These are phyloP conservation scores for Euura lappo DNA, from an alignment of 1,140 invertebrate species.

Conservation along the genomic window DNA sequence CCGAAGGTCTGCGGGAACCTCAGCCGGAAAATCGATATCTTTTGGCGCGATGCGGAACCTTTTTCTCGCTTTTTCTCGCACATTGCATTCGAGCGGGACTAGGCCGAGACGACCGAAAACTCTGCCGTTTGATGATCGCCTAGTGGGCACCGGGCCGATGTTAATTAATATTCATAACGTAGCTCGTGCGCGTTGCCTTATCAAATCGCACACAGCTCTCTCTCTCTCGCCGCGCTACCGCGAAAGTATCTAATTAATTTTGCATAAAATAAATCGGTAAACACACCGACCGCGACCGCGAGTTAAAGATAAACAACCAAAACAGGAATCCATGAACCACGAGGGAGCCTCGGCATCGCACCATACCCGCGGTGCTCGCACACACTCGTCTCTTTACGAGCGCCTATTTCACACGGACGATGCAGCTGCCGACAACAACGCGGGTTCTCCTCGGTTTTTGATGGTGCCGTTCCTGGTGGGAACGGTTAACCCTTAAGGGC, in stretches of 20 bases:
- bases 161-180: conserved; percentile 51
- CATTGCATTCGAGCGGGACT: too few species aligned
- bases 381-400: not conserved
- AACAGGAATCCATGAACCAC: conserved; percentile 49
- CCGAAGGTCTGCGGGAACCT: not conserved
- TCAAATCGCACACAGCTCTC: not conserved
- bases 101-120: conserved; percentile 19
- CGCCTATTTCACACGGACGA: too few species aligned
- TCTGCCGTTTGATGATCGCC: conserved; percentile 40
- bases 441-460: conserved; percentile 25
- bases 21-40: not conserved
- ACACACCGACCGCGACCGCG: conserved; percentile 22
- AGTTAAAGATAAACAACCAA: conserved; percentile 50
- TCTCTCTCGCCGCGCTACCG: not conserved
- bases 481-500: conserved; percentile 53
- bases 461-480: conserved; percentile 23
- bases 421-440: conserved; percentile 4
- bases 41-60: not conserved
- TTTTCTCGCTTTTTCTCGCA: not conserved
- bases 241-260: not conserved
- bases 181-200: conserved; percentile 8
- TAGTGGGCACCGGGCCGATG: conserved; percentile 50
- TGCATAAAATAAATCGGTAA: conserved; percentile 7
- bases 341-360: not conserved
- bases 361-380: not conserved